Evolutionary conservation across 2,888 invertebrate genomes (phyloP), one percentile per base, ranked within the genome.

Genomic region (Drosophila kuntzei): DNA sequence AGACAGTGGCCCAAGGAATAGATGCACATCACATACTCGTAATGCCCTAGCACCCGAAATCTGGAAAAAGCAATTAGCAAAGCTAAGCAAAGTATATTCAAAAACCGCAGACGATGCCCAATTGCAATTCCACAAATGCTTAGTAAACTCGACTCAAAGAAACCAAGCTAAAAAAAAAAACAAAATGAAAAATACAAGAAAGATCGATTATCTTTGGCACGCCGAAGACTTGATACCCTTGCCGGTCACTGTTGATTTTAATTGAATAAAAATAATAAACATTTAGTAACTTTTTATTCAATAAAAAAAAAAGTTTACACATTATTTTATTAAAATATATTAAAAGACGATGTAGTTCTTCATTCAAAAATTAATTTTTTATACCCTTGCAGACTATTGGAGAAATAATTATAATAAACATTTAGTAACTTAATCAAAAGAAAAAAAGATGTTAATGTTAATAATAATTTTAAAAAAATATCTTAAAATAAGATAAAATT

Each of bases 31-130:
- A 37, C 18, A 41, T n/a, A 41, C 53, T n/a, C 3, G 29, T 29
- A 61, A 63, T 57, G 74, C 80, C 80, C 87, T 84, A 78, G 79
- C 77, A 61, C 22, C 73, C 73, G 34, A 81, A 82, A 82, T 80
- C 87, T 76, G 67, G 87, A 76, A 79, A 85, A 80, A 61, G 81
- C 81, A 82, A 82, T 82, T 82, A 82, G 81, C 87, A 80, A 66
- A 76, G 61, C 62, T 41, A 51, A 76, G 63, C 59, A 61, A 71
- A 73, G 61, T 60, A 61, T 66, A 80, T 71, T 36, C 70, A 41
- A 50, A 68, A 63, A 72, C 69, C 76, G 39, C 70, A 61, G 61
- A 69, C 58, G 69, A 53, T 68, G 79, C 64, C 51, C 82, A 81
- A 80, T 84, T 80, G 76, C 85, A 85, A 67, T 79, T 64, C 62